Base-by-base conservation (phyloP, 1,140 invertebrate genomes). In the Drosophila grimshawi region DNA sequence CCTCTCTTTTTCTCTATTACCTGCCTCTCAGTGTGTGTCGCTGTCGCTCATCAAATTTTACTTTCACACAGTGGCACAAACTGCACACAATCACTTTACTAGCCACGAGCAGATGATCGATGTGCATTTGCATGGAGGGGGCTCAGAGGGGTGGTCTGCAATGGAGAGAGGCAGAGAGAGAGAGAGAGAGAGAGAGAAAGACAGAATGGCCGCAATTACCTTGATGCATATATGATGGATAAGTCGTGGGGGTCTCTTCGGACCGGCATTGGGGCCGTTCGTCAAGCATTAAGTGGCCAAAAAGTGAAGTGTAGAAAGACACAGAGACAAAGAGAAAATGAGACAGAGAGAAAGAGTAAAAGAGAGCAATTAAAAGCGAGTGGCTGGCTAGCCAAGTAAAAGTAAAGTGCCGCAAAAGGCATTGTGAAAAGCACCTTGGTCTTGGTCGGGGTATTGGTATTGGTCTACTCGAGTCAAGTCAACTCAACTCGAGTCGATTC, bases 351-450 rank as follows among this genome's bases (percentile, higher is more conserved):
- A 43, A n/a, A 43, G 2, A 43, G 39, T 4, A n/a, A n/a, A 63
- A 77, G 77, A 76, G 80, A 77, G 83, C 77, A 86, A 83, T 88
- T 86, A 86, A 86, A 86, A 88, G 76, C 79, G 78, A 86, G 78
- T 86, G 82, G 82, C 4, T 10, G 39, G 10, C 39, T 43, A 75
- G 43, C 69, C 77, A 83, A 83, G 82, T 86, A 86, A 86, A 86
- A 86, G 82, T 88, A 82, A 86, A 81, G 77, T 86, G 82, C 76
- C 69, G 60, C 81, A 55, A 61, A 65, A 43, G 45, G 53, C 60
- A 64, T 8, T n/a, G 30, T 53, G 10, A 63, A 49, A 65, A 52
- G 32, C 41, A 5, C 39, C 35, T 39, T 37, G 29, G 35, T 19
- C 19, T 19, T 19, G 19, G 19, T 19, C 19, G 1, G 19, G 19